These are phyloP conservation scores for Erethizon dorsatum DNA, from an alignment of 2,797 vertebrate species.

Conservation along the genomic window DNA sequence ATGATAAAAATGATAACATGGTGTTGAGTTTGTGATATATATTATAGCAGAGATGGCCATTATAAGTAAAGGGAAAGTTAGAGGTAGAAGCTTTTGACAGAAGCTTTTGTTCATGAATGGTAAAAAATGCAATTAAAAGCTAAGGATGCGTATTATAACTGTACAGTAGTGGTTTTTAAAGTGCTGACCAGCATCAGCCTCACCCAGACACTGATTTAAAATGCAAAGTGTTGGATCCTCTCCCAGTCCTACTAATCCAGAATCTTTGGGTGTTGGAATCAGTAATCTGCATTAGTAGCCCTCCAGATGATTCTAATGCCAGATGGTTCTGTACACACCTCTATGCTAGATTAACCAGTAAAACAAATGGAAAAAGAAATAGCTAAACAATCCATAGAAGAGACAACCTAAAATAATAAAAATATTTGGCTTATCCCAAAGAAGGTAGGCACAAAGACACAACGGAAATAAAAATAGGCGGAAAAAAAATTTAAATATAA, in stretches of 20 bases:
- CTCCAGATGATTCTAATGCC: neutral
- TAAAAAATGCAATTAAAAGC: neutral
- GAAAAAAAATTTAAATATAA: neutral
- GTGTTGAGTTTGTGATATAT: neutral
- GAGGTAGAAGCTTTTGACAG: neutral
- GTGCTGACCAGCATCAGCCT: neutral
- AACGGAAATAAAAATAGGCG: neutral
- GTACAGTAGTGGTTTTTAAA: neutral
- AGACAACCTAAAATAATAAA: neutral
- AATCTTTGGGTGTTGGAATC: neutral
- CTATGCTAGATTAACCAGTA: neutral
- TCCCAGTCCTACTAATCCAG: neutral
- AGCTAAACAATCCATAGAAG: neutral
- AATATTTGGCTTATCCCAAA: neutral
- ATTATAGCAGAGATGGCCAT: neutral
- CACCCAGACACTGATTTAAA: neutral
- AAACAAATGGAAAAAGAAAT: neutral
- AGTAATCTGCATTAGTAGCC: neutral
- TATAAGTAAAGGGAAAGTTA: neutral
- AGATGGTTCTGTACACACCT: neutral
- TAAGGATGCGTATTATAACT: neutral
- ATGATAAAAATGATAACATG: neutral
- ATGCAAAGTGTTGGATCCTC: neutral
- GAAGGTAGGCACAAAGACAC: neutral
- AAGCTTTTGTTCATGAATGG: neutral